Base-by-base conservation (phyloP, 2,888 invertebrate species). In the Eugnorisma glareosa region DNA sequence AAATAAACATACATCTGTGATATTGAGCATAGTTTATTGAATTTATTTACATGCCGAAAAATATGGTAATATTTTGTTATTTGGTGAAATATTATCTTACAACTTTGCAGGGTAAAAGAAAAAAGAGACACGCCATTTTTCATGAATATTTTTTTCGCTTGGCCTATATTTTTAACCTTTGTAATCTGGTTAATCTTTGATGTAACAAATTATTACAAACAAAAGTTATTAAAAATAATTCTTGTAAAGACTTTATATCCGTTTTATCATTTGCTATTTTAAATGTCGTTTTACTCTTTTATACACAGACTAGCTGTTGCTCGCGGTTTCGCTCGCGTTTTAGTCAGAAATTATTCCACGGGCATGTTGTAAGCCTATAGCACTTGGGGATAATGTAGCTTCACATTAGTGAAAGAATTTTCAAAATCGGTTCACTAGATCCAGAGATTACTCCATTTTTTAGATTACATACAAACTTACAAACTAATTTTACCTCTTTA, bases 1-100 rank as follows among this genome's bases (percentile, higher is more conserved):
- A 85, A 87, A 90, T 89, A 91, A 89, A 88, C 81, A 84, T 74
- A 85, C 71, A 82, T 85, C 57, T 72, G 67, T 51, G 64, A 80
- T 75, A 89, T 85, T 83, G 82, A 86, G 83, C 83, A 67, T 75
- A 85, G 79, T 73, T 85, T 88, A 89, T 86, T 84, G 79, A 80
- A 81, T 82, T 86, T 81, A 82, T 89, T 86, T 81, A 80, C 80
- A 81, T 87, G 71, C 48, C 68, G 40, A 77, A 70, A 73, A 69
- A 73, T 68, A 76, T 76, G 24, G 59, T 28, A 28, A 37, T 61
- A 63, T 64, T 43, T 35, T 66, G 31, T 59, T 68, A 28, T 61
- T 64, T 69, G 4, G 48, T 68, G 48, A 51, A 45, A 64, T 57
- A 63, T 40, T 61, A 35, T 48, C 28, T 71, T 35, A 28, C 13